phyloP scores from a whole-genome alignment of 2,113 vertebrate species.

The Tachysurus fulvidraco region DNA sequence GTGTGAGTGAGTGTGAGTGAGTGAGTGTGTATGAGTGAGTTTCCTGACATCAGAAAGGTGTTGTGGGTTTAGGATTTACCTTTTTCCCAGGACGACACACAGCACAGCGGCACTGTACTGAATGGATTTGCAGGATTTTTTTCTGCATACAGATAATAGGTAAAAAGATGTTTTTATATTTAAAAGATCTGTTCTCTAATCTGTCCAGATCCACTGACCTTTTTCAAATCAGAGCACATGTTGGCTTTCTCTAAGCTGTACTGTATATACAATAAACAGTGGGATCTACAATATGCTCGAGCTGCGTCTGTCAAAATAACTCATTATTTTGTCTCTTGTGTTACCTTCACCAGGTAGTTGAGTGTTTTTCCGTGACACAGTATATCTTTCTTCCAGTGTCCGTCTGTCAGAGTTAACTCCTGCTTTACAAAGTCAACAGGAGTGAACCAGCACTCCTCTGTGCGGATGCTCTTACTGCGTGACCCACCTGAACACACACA shows the following conservation, averaged over 20 bases:
- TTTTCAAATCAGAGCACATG: neutral
- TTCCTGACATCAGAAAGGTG: no score
- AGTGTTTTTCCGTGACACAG: no score
- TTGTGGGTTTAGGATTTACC: neutral
- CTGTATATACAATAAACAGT: neutral
- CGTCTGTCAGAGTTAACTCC: no score
- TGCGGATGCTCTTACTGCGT: no score
- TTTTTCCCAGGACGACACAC: neutral
- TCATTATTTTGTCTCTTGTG: neutral
- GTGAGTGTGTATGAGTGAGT: no score
- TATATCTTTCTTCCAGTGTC: no score
- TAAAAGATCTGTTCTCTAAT: neutral
- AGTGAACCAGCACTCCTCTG: no score
- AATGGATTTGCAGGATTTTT: neutral
- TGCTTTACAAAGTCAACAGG: no score
- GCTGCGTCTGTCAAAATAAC: neutral
- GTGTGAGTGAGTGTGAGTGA: no score
- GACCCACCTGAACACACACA: no score
- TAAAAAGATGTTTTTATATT: neutral
- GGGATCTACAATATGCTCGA: neutral
- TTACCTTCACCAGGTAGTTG: no score
- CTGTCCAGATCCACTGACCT: neutral
- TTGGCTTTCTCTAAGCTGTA: neutral
- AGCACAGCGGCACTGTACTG: neutral
- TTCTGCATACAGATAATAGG: neutral